These are phyloP conservation scores for Tupaia tana DNA, from an alignment of 2,113 vertebrate species.

Conservation along the genomic window DNA sequence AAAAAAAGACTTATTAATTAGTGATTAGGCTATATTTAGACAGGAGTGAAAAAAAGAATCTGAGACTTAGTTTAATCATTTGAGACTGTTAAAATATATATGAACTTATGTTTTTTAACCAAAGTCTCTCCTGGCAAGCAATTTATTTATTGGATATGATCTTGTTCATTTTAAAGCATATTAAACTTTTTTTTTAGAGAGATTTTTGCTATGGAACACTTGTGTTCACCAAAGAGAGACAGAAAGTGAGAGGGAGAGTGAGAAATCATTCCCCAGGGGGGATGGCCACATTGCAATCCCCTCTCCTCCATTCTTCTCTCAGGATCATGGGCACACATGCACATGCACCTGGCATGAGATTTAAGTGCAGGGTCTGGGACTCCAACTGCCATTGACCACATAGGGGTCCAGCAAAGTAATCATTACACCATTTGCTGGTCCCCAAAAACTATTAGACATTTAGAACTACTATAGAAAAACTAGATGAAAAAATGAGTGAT, in stretches of 20 bases:
- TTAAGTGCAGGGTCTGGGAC: no score
- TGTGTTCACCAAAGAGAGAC: no score
- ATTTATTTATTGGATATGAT: conserved; percentile 31
- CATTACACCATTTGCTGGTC: no score
- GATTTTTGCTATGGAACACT: no score
- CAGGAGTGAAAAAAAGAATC: neutral
- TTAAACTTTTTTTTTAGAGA: neutral
- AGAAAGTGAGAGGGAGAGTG: no score
- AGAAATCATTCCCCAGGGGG: no score
- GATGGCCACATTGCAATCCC: no score
- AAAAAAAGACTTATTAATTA: conserved; percentile 7
- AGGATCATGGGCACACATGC: no score
- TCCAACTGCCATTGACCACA: no score
- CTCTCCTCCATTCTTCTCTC: no score
- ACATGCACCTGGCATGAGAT: no score
- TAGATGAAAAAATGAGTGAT: conserved; percentile 30
- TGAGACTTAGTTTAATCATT: conserved; percentile 57
- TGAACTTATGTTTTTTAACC: neutral
- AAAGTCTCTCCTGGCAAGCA: neutral
- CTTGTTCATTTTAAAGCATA: conserved; percentile 57
- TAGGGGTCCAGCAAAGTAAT: no score
- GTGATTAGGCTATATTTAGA: neutral
- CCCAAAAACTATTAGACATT: conserved; percentile 51
- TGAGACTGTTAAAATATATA: neutral
- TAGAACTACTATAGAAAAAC: neutral